Percentiles rank a stretch among this genome's conserved stretches.
Evolutionary conservation across 2,797 vertebrate species (phyloP).

Genomic region (Urocyon cinereoargenteus): DNA sequence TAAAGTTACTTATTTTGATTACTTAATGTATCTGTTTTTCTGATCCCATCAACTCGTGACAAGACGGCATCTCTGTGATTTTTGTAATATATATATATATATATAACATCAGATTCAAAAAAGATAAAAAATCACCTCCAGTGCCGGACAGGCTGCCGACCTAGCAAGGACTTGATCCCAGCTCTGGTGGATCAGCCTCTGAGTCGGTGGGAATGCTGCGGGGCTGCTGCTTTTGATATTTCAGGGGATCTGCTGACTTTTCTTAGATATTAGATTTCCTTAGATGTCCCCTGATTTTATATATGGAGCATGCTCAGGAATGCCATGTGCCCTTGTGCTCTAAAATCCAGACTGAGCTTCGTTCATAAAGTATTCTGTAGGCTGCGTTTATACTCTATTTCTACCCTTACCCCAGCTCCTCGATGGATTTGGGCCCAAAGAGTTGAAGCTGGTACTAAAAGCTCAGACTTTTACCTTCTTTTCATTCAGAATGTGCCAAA

Average conservation of each 20-base stretch:
- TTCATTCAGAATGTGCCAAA: not conserved
- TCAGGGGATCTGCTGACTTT: not conserved
- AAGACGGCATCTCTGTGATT: not conserved
- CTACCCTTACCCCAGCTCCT: not conserved
- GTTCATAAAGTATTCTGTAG: not conserved
- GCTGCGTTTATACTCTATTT: not conserved
- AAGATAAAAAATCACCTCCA: not conserved
- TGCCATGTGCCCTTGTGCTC: not conserved
- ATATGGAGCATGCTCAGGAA: not conserved
- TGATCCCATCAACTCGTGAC: not conserved
- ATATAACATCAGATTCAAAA: not conserved
- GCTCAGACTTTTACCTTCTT: not conserved
- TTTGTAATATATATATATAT: not conserved
- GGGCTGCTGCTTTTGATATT: not conserved
- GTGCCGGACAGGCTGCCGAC: not conserved
- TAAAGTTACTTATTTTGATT: not conserved
- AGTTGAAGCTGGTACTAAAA: not conserved
- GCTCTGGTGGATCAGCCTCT: not conserved
- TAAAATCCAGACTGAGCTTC: not conserved
- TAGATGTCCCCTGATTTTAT: not conserved
- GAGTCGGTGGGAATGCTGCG: not conserved
- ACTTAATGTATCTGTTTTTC: not conserved
- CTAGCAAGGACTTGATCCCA: not conserved
- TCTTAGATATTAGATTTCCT: not conserved
- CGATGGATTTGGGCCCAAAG: not conserved